These are phyloP conservation scores for Otocyon megalotis DNA, from an alignment of 2,113 vertebrate genomes.

Conservation along the genomic window DNA sequence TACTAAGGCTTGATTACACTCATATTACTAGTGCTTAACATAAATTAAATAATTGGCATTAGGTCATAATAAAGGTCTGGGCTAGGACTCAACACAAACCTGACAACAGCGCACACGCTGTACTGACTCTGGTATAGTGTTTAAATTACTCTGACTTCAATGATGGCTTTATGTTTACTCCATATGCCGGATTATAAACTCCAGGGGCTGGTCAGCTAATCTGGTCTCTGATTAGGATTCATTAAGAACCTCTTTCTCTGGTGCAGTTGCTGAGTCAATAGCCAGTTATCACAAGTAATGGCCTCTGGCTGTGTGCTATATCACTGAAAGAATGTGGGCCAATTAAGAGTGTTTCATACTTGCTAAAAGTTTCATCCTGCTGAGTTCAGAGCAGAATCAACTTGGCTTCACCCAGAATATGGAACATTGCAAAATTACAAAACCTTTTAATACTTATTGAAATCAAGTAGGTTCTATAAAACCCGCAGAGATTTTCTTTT, in stretches of 20 bases:
- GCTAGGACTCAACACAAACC: not conserved
- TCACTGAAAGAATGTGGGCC: constrained; percentile 20
- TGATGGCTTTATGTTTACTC: not conserved
- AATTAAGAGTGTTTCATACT: constrained; percentile 54
- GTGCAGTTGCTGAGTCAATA: constrained; percentile 34
- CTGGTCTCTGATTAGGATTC: not conserved
- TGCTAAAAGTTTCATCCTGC: constrained; percentile 41
- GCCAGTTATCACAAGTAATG: constrained; percentile 8
- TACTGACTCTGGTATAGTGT: accelerated
- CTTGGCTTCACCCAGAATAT: not conserved
- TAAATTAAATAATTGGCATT: not conserved
- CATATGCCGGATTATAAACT: not conserved
- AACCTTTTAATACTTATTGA: constrained; percentile 60
- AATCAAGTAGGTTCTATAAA: constrained; percentile 55
- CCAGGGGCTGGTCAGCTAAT: constrained; percentile 14
- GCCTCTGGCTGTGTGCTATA: not conserved
- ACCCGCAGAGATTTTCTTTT: constrained; percentile 53
- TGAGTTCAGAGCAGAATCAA: constrained; percentile 61
- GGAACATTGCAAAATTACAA: constrained; percentile 52
- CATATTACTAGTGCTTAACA: not conserved
- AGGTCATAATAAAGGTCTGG: not conserved
- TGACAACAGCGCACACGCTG: not conserved
- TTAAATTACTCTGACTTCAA: not conserved
- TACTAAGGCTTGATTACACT: not conserved
- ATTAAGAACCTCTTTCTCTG: constrained; percentile 42